Evolutionary conservation across 2,113 vertebrate genomes (phyloP).

Genomic region (Urocynchramus pylzowi): DNA sequence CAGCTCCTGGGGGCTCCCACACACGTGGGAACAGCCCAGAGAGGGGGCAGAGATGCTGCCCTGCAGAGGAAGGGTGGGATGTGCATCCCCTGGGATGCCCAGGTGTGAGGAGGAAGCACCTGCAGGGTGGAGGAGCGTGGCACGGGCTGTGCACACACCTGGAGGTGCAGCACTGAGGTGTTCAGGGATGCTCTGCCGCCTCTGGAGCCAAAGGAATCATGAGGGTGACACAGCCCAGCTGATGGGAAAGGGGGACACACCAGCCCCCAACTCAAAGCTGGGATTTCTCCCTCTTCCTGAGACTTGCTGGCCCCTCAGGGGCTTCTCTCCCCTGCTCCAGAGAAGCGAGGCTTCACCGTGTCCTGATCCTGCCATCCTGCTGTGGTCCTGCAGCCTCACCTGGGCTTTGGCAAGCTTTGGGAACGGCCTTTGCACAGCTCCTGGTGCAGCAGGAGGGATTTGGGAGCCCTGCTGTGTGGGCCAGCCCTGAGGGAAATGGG

Average conservation of each 20-base stretch:
- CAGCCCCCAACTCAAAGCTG: fast-evolving
- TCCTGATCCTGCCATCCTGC: fast-evolving
- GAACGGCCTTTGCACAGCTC: not conserved
- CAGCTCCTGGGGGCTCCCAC: not conserved
- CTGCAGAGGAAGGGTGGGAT: not conserved
- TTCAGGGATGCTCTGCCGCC: not conserved
- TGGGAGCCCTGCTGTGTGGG: not conserved
- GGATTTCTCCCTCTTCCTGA: not conserved
- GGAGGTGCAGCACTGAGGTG: fast-evolving
- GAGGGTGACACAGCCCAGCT: not conserved
- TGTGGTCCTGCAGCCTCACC: too few species aligned
- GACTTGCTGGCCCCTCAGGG: not conserved
- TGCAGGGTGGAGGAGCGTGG: fast-evolving
- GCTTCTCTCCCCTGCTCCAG: fast-evolving
- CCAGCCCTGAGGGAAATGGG: not conserved
- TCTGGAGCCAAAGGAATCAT: not conserved
- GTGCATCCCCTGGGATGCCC: fast-evolving
- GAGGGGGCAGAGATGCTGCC: not conserved
- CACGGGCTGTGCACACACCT: fast-evolving
- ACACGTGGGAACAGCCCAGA: not conserved
- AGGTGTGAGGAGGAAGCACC: fast-evolving
- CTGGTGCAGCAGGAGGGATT: fast-evolving
- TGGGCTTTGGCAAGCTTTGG: not conserved
- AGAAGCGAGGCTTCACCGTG: fast-evolving
- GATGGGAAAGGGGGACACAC: fast-evolving